phyloP scores from a whole-genome alignment of 2,113 vertebrate genomes.

The Chrysemys picta region DNA sequence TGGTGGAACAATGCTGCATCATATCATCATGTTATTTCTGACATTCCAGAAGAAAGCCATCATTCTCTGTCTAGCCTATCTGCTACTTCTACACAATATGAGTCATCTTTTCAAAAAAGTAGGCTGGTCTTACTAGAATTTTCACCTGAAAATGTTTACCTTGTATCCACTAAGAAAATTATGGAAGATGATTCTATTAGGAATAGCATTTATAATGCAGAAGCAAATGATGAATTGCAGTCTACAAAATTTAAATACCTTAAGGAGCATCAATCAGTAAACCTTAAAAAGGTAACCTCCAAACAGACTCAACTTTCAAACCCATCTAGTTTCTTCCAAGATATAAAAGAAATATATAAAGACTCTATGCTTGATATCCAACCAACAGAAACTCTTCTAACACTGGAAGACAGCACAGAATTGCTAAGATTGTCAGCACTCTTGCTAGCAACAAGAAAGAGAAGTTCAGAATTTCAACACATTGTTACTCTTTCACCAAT shows the following conservation, averaged over 20 bases:
- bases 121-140: slow-evolving; percentile 38
- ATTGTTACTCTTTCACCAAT: background rate
- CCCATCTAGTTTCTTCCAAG: slow-evolving; percentile 18
- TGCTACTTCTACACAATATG: slow-evolving; percentile 29
- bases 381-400: background rate
- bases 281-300: background rate
- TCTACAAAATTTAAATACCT: slow-evolving; percentile 19
- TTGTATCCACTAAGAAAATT: slow-evolving; percentile 8
- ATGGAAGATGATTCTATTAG: background rate
- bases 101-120: slow-evolving; percentile 52
- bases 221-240: slow-evolving; percentile 11
- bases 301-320: background rate
- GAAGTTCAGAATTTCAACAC: slow-evolving; percentile 22
- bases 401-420: background rate
- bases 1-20: slow-evolving; percentile 49
- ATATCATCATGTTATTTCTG: slow-evolving; percentile 48
- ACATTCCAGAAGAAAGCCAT: slow-evolving; percentile 55
- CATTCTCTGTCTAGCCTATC: background rate
- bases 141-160: slow-evolving; percentile 9
- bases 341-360: slow-evolving; percentile 29
- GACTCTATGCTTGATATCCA: slow-evolving; percentile 12
- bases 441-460: slow-evolving; percentile 26
- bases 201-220: background rate
- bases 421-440: background rate
- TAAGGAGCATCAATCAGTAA: slow-evolving; percentile 2